Evolutionary conservation across 2,797 vertebrate genomes (phyloP), one percentile per base, ranked within the genome.

Genomic region (Enteromius fasciolatus): DNA sequence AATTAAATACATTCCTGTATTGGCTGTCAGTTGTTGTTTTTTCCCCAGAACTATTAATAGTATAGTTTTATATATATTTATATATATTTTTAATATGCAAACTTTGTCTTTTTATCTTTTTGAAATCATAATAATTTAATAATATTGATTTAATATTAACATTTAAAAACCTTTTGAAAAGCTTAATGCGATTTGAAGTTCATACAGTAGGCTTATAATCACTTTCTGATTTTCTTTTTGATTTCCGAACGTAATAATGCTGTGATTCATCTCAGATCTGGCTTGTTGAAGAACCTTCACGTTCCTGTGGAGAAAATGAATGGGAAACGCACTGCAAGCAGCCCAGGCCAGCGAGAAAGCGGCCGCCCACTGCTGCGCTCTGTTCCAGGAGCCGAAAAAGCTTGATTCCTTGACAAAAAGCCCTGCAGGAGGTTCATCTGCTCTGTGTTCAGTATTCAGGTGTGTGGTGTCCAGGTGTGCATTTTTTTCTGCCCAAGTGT

Each of bases 401-500:
- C 66, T 77, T 36, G 23, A 36, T 59, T 59, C 15, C 25, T 69
- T 68, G 75, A 59, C 81, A 70, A 79, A 66, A 79, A 68, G 66
- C 64, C 54, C 46, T 70, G 36, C 52, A 63, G 64, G 52, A 83
- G 14, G 39, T 69, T 31, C 4, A 57, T 63, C 64, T 70, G 74
- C 41, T 70, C 52, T 28, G 36, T 67, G 63, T 82, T 82, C 63
- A 69, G 50, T 69, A 46, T 70, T 69, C 25, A 69, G 33, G 64
- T 52, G 39, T 69, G 66, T 36, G 28, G 68, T 54, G 72, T 78
- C 76, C 84, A 84, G 79, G 82, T 87, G 85, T 87, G 80, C 72
- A 77, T 85, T 80, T 85, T 79, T 63, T 50, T 76, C 76, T 7
- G 59, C 75, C 83, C 84, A 70, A 76, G 52, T 84, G 80, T 85